Evolutionary conservation across 2,113 vertebrate genomes (phyloP).

Genomic region (Oceanodroma tethys): DNA sequence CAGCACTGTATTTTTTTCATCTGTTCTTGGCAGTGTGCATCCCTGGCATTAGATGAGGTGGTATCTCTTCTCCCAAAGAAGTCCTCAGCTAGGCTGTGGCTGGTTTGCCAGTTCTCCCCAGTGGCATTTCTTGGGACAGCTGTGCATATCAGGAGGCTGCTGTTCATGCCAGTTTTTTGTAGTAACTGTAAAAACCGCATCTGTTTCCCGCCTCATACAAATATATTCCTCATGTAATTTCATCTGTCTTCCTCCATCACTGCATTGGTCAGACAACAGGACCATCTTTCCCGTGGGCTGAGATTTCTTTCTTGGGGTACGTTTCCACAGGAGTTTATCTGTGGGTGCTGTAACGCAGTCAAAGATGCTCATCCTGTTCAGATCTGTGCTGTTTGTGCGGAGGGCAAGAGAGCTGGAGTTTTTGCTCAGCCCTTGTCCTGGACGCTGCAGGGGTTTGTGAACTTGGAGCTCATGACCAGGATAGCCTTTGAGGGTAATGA

Average conservation of each 20-base stretch:
- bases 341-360: background rate
- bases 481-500: background rate
- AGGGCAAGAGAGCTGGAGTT: background rate
- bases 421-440: background rate
- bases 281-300: background rate
- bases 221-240: background rate
- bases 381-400: background rate
- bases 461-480: background rate
- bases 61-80: background rate
- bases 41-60: background rate
- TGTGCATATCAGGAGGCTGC: background rate
- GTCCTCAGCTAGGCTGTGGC: background rate
- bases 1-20: background rate
- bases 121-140: background rate
- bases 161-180: background rate
- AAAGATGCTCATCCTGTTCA: background rate
- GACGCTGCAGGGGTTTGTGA: background rate
- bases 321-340: background rate
- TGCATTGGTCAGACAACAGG: background rate
- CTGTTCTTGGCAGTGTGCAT: background rate
- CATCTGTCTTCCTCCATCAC: rapidly evolving
- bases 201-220: background rate
- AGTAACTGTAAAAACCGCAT: background rate
- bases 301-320: background rate
- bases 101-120: background rate